Conservation (phyloP, 2,797 vertebrate species). For the Pseudopleuronectes americanus region DNA sequence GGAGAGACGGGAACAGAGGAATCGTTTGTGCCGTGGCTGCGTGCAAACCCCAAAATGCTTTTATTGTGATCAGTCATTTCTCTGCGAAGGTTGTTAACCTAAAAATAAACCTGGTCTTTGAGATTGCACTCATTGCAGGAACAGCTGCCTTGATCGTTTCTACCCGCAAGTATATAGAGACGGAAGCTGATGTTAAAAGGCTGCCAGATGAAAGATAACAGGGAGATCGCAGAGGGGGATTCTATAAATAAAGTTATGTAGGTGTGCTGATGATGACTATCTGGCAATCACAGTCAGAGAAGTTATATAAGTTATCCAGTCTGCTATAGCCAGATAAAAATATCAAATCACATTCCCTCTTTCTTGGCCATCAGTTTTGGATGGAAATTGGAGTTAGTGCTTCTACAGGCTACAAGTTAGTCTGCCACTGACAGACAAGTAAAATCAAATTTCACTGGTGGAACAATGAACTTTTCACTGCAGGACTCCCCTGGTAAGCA, state of each 20-base stretch:
- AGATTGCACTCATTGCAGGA: slow-evolving; percentile 17
- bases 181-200: slow-evolving; percentile 10
- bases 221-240: not conserved
- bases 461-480: slow-evolving; percentile 69
- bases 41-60: slow-evolving; percentile 50
- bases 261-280: slow-evolving; percentile 18
- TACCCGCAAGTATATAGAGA: slow-evolving; percentile 6
- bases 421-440: slow-evolving; percentile 41
- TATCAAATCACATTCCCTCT: slow-evolving; percentile 29
- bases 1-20: slow-evolving; percentile 70
- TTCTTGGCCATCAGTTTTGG: slow-evolving; percentile 45
- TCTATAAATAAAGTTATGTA: slow-evolving; percentile 11
- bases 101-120: slow-evolving; percentile 47
- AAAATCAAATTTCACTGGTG: slow-evolving; percentile 67
- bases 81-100: slow-evolving; percentile 41
- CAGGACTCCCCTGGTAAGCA: slow-evolving; percentile 45
- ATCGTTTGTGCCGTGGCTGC: slow-evolving; percentile 66
- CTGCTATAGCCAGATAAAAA: slow-evolving; percentile 23
- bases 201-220: slow-evolving; percentile 17
- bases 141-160: slow-evolving; percentile 34
- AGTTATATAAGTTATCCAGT: slow-evolving; percentile 11
- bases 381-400: slow-evolving; percentile 30
- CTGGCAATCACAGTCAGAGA: slow-evolving; percentile 3
- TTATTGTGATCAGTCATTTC: slow-evolving; percentile 53
- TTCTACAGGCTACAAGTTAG: slow-evolving; percentile 34